phyloP scores from a whole-genome alignment of 2,113 vertebrate genomes.

The Buteo buteo region DNA sequence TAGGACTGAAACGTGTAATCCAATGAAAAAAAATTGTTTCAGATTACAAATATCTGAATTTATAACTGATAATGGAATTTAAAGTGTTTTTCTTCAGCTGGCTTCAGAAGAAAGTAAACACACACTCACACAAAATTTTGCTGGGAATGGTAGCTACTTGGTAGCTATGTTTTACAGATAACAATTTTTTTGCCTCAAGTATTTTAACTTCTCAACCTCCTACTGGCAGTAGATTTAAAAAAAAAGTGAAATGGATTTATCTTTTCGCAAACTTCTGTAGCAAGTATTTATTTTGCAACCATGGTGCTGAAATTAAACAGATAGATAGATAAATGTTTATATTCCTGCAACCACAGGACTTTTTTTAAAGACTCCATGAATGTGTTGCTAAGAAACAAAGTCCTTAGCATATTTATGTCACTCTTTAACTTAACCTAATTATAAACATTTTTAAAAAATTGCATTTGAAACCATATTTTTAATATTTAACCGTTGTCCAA shows the following conservation, averaged over 20 bases:
- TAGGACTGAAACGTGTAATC: not conserved
- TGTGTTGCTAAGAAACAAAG: conserved; percentile 2
- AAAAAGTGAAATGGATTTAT: not conserved
- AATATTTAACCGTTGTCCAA: not conserved
- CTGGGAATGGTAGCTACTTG: not conserved
- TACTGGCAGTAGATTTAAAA: not conserved
- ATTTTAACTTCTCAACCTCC: not conserved
- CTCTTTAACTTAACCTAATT: not conserved
- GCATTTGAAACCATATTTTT: not conserved
- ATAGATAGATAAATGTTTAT: conserved; percentile 1
- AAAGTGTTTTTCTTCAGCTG: not conserved
- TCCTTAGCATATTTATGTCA: not conserved
- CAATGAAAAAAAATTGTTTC: not conserved
- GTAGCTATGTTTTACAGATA: not conserved
- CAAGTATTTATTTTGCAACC: conserved; percentile 52
- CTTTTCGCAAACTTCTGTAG: not conserved
- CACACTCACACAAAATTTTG: not conserved
- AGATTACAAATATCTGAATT: not conserved
- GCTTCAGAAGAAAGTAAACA: not conserved
- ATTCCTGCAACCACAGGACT: not conserved
- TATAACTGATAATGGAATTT: not conserved
- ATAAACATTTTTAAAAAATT: not conserved
- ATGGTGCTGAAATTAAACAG: conserved; percentile 36
- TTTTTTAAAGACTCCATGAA: not conserved
- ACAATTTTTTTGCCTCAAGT: not conserved